A percentile compares a stretch with the other conserved stretches of the same genome.
Evolutionary conservation across 2,113 vertebrate genomes (phyloP).

Genomic region (Vimba vimba): DNA sequence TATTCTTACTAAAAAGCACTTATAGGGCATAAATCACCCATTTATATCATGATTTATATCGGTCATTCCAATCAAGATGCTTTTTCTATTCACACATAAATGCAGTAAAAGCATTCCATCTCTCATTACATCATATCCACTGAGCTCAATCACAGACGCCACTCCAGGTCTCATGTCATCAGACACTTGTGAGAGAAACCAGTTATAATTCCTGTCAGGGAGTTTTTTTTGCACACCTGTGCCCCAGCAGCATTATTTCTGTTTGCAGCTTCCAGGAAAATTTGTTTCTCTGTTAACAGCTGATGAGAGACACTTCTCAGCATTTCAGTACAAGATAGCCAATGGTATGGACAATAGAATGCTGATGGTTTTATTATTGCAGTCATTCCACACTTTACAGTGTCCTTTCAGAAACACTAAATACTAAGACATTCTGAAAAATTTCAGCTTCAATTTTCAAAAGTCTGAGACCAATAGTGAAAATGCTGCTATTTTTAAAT

Average conservation of each 20-base stretch:
- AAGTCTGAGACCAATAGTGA: too few species aligned
- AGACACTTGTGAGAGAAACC: conserved; percentile 48
- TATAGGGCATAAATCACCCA: background rate
- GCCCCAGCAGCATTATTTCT: conserved; percentile 55
- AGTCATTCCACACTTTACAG: background rate
- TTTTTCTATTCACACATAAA: background rate
- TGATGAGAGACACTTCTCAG: conserved; percentile 70
- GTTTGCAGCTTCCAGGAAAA: conserved; percentile 55
- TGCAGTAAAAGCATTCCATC: background rate
- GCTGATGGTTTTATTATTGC: background rate
- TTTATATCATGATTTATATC: background rate
- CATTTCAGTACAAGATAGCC: conserved; percentile 40
- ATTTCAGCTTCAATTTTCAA: background rate
- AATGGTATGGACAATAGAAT: background rate
- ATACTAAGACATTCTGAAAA: background rate
- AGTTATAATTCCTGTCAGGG: conserved; percentile 59
- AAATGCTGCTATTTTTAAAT: too few species aligned
- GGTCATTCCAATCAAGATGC: background rate
- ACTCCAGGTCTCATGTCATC: conserved; percentile 9
- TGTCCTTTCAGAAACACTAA: too few species aligned
- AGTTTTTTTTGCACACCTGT: conserved; percentile 63
- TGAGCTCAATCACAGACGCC: background rate
- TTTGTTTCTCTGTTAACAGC: conserved; percentile 63
- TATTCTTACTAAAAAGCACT: background rate
- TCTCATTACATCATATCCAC: conserved; percentile 32